phyloP scores from a whole-genome alignment of 1,140 invertebrate genomes.

The Drosophila mojavensis region DNA sequence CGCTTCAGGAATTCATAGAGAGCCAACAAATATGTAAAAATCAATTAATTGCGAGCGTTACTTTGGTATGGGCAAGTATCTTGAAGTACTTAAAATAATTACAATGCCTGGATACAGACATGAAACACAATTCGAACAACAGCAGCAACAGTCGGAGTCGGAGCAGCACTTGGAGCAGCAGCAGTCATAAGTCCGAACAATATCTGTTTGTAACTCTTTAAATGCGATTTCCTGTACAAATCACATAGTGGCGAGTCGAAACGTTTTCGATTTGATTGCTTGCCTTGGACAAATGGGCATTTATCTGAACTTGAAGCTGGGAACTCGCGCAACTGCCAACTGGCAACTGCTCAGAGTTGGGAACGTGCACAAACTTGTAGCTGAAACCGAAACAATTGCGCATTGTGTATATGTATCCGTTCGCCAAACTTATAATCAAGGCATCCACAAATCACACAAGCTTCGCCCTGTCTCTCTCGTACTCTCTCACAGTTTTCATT shows the following conservation, averaged over 20 bases:
- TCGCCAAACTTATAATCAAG: slow-evolving; percentile 68
- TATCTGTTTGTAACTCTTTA: slow-evolving; percentile 39
- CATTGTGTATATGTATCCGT: slow-evolving; percentile 55
- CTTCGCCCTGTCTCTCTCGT: slow-evolving; percentile 5
- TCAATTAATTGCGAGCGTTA: slow-evolving; percentile 69
- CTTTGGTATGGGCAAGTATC: slow-evolving; percentile 28
- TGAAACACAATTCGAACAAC: slow-evolving; percentile 23
- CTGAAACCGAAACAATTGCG: slow-evolving; percentile 32
- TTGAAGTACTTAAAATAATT: slow-evolving; percentile 77
- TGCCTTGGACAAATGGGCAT: slow-evolving; percentile 46
- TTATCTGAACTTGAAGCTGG: slow-evolving; percentile 37
- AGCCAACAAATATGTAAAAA: slow-evolving; percentile 53
- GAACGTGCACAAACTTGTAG: slow-evolving; percentile 39
- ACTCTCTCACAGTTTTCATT: not conserved
- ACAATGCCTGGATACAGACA: slow-evolving; percentile 51
- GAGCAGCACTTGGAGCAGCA: not conserved
- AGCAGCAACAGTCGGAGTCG: not conserved
- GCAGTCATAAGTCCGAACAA: slow-evolving; percentile 14
- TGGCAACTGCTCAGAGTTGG: slow-evolving; percentile 21
- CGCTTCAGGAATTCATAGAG: slow-evolving; percentile 56
- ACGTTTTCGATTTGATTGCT: slow-evolving; percentile 64
- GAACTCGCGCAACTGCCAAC: slow-evolving; percentile 13
- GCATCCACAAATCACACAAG: slow-evolving; percentile 69
- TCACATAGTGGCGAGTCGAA: slow-evolving; percentile 59
- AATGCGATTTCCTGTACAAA: slow-evolving; percentile 79